Percentiles rank a stretch among this genome's conserved stretches.
Evolutionary conservation across 2,113 vertebrate genomes (phyloP).

Genomic region (Mola mola): DNA sequence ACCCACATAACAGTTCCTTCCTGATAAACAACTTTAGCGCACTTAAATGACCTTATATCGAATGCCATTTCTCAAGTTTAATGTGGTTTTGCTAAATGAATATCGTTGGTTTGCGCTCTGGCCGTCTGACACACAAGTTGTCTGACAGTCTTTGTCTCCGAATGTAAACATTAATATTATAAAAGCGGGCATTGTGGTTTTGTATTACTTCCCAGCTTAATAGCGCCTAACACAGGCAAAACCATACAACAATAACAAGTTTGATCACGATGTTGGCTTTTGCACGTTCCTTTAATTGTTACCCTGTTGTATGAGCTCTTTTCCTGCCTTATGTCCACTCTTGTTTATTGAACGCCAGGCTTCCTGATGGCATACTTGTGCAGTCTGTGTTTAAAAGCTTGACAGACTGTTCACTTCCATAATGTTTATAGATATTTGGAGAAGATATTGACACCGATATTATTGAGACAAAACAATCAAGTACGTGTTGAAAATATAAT

Average conservation of each 20-base stretch:
- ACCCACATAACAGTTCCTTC: background rate
- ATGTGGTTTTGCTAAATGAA: background rate
- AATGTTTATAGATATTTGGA: too few species aligned
- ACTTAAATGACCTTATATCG: too few species aligned
- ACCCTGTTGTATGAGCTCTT: too few species aligned
- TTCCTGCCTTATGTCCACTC: background rate
- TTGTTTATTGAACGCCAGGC: background rate
- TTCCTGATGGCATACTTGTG: background rate
- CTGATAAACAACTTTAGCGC: too few species aligned
- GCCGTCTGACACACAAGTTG: conserved; percentile 37
- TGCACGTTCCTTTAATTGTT: too few species aligned
- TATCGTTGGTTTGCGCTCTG: conserved; percentile 7
- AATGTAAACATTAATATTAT: conserved; percentile 66
- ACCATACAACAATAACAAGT: background rate
- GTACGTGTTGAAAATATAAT: too few species aligned
- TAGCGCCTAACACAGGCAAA: background rate
- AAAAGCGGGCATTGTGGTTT: background rate
- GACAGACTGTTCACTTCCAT: background rate
- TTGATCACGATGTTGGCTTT: conserved; percentile 8
- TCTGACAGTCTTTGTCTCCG: conserved; percentile 64
- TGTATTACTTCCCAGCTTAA: conserved; percentile 3
- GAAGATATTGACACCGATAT: too few species aligned
- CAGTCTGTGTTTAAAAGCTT: background rate
- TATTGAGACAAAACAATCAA: too few species aligned
- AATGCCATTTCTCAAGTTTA: too few species aligned